Evolutionary conservation across 64 coral and sea anemone species (phyloP), one percentile per base, ranked within the genome.

Genomic region (Montipora capricornis): DNA sequence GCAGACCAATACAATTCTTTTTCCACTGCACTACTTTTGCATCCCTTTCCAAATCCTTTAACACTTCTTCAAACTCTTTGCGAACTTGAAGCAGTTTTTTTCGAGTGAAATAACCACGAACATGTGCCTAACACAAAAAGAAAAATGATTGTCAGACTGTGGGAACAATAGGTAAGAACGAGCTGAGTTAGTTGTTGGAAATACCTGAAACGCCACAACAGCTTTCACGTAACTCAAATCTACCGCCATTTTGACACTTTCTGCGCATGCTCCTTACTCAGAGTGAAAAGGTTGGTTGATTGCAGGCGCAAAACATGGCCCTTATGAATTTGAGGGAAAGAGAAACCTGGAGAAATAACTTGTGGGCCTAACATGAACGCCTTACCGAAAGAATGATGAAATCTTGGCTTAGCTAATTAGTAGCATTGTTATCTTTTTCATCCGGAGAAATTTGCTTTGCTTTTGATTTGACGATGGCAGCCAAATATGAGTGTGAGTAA

Each of bases 401-500:
- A 37, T 37, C 37, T 37, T 37, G 37, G 37, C 37, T 37, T n/a
- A 20, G 22, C 37, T 37, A 24, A 22, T n/a, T 5, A 17, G 66
- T 68, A 68, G 66, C 66, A 17, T 68, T 20, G 20, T 20, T 74
- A 26, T 29, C 22, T 8, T 10, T 29, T 29, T 24, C 57, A 7
- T 5, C 6, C 6, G 10, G 52, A 55, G 52, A 10, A 10, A 55
- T 55, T n/a, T 55, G 52, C 52, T 55, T 55, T 10, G 6, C 10
- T 55, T 55, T 55, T 55, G 10, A 55, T 55, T 0, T 55, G 9
- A 84, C 2, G 44, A 84, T 84, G 82, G 82, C 82, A 7, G 46
- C 11, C 37, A 98, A 98, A 26, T 98, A 98, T 91, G 96, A 98
- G 81, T 98, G 96, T 98, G 94, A 91, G 94, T 66, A 37, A 37